Evolutionary conservation across 2,797 vertebrate species (phyloP).

Genomic region (Chaunax sp.): DNA sequence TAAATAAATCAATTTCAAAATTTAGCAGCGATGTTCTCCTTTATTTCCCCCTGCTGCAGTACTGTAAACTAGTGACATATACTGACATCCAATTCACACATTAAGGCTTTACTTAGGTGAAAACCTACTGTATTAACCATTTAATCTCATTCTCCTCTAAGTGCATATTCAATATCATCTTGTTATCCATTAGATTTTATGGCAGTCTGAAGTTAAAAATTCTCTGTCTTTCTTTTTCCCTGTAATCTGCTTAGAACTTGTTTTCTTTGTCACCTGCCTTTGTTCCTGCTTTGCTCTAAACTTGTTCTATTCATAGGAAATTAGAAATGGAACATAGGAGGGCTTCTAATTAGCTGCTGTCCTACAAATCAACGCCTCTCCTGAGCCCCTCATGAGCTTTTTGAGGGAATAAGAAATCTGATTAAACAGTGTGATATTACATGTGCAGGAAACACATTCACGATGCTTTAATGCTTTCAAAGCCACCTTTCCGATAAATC

Average conservation of each 20-base stretch:
- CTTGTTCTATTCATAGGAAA: constrained; percentile 21
- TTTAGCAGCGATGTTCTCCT: neutral
- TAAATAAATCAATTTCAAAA: constrained; percentile 4
- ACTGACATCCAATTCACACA: constrained; percentile 10
- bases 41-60: neutral
- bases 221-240: neutral
- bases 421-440: neutral
- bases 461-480: neutral
- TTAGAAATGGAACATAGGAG: constrained; percentile 23
- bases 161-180: constrained; percentile 12
- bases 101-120: neutral
- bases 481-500: neutral
- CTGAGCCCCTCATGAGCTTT: neutral
- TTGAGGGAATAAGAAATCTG: neutral
- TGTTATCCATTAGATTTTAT: constrained; percentile 13
- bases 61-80: neutral
- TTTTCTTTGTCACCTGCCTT: constrained; percentile 17
- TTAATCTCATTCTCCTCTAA: neutral
- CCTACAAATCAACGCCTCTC: constrained; percentile 24
- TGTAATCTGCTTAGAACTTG: neutral
- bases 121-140: neutral
- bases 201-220: constrained; percentile 4
- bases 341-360: constrained; percentile 32
- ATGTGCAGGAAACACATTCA: neutral
- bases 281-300: constrained; percentile 3